phyloP scores from a whole-genome alignment of 2,113 vertebrate species.

The Podiceps cristatus region DNA sequence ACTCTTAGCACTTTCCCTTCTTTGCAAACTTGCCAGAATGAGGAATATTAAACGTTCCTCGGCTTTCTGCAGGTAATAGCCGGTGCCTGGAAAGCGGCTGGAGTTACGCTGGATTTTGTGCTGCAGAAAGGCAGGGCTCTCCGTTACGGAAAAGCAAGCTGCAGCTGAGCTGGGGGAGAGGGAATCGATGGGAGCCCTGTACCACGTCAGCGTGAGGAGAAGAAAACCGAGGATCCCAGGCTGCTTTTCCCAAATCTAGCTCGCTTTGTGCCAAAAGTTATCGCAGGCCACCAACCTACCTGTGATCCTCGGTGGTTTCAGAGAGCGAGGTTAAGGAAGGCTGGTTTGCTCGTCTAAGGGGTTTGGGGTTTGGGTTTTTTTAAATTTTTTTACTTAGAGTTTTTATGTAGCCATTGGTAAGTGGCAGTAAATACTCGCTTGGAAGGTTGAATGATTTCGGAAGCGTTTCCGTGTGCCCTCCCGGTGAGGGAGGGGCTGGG shows the following conservation, averaged over 20 bases:
- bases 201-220: rapidly evolving
- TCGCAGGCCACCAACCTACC: neutral
- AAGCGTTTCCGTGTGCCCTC: rapidly evolving
- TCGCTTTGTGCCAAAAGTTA: neutral
- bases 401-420: neutral
- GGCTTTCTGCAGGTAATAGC: neutral
- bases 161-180: neutral
- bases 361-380: neutral
- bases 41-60: neutral
- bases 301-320: rapidly evolving
- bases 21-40: neutral
- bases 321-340: neutral
- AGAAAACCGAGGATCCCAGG: neutral
- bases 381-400: neutral
- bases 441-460: neutral
- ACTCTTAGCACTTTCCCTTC: neutral
- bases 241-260: neutral
- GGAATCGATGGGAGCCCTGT: neutral
- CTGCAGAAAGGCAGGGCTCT: neutral
- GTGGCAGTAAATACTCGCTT: neutral
- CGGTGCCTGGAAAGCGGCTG: neutral
- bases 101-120: neutral
- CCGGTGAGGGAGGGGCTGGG: neutral
- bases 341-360: neutral
- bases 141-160: neutral